Evolutionary conservation across 2,888 invertebrate genomes (phyloP).

Genomic region (Folsomia candida): DNA sequence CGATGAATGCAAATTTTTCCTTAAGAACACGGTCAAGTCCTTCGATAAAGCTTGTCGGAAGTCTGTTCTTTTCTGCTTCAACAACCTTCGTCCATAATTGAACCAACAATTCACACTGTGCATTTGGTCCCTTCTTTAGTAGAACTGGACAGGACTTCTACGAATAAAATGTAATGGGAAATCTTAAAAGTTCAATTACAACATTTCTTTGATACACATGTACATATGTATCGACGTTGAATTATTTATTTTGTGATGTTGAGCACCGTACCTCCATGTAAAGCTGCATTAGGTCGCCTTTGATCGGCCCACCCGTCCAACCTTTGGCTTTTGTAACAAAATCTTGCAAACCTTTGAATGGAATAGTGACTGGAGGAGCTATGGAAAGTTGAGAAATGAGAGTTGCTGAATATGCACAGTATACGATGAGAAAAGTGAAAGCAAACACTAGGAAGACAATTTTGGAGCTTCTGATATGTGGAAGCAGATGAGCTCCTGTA

Average conservation of each 20-base stretch:
- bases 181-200: no score
- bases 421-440: conserved; percentile 28
- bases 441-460: conserved; percentile 24
- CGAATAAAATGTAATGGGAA: no score
- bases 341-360: conserved; percentile 30
- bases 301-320: conserved; percentile 31
- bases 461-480: conserved; percentile 16
- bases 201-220: no score
- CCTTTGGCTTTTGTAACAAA: neutral
- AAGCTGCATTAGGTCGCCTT: conserved; percentile 30
- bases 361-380: conserved; percentile 21
- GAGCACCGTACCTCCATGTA: conserved; percentile 37
- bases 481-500: conserved; percentile 23
- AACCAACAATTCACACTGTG: conserved; percentile 27
- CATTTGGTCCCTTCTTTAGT: conserved; percentile 17
- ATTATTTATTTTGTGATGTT: no score
- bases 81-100: conserved; percentile 20
- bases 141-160: conserved; percentile 41
- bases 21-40: conserved; percentile 24
- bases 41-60: conserved; percentile 22
- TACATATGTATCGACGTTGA: neutral
- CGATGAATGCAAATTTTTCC: conserved; percentile 33
- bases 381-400: conserved; percentile 33
- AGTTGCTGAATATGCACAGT: conserved; percentile 32
- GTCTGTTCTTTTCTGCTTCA: conserved; percentile 1